A percentile compares a stretch with the other conserved stretches of the same genome.
Evolutionary conservation across 2,888 invertebrate genomes (phyloP).

Genomic region (Globia sparganii): DNA sequence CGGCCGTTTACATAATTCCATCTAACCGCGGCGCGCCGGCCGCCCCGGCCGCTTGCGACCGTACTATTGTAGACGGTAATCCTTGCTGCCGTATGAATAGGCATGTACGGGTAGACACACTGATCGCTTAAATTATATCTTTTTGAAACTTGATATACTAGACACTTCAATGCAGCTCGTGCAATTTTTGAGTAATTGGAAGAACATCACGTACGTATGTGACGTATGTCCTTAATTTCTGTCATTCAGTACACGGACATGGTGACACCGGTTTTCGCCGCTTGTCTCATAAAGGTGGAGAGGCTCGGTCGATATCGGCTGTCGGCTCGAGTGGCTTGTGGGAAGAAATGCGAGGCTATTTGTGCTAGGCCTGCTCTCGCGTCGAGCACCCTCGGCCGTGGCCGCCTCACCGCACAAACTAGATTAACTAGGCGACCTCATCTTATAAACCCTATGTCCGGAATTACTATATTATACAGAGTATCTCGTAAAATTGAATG

Average conservation of each 20-base stretch:
- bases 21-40: conserved; percentile 67
- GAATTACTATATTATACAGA: conserved; percentile 70
- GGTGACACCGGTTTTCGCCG: conserved; percentile 73
- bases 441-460: conserved; percentile 72
- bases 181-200: conserved; percentile 21
- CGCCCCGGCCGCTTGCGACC: conserved; percentile 61
- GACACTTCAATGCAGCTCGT: neutral
- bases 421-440: conserved; percentile 82
- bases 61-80: conserved; percentile 58
- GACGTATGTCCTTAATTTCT: conserved; percentile 56
- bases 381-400: conserved; percentile 78
- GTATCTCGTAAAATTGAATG: conserved; percentile 54
- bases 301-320: conserved; percentile 80
- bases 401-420: conserved; percentile 76
- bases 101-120: conserved; percentile 25
- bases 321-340: conserved; percentile 81
- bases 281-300: conserved; percentile 80
- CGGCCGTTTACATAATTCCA: conserved; percentile 74
- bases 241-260: conserved; percentile 52
- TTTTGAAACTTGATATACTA: conserved; percentile 18
- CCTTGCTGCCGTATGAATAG: conserved; percentile 48
- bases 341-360: conserved; percentile 86
- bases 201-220: conserved; percentile 54
- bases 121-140: conserved; percentile 31
- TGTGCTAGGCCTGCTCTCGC: conserved; percentile 76